Evolutionary conservation across 1,140 invertebrate species (phyloP).

Genomic region (Drosophila tropicalis): DNA sequence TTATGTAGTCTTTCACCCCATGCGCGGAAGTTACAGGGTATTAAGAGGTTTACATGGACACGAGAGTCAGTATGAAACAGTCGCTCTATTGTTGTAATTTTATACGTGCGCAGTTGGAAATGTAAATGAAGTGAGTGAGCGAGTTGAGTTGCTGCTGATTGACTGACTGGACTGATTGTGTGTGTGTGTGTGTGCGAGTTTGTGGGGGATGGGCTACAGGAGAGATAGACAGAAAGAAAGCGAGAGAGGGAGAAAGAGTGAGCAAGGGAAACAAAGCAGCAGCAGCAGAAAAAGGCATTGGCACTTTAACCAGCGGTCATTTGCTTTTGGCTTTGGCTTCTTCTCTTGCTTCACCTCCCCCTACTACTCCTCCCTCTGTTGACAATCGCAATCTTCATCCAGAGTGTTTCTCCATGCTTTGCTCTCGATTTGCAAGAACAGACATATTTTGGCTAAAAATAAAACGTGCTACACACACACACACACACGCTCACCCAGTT

Average conservation of each 20-base stretch:
- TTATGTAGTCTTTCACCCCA: not conserved
- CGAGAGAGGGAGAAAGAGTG: conserved; percentile 20
- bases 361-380: conserved; percentile 13
- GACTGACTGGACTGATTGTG: not conserved
- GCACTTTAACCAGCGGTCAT: conserved; percentile 66
- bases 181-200: conserved; percentile 3
- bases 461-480: conserved; percentile 55
- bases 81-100: conserved; percentile 56
- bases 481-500: conserved; percentile 17
- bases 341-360: not conserved
- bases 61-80: not conserved
- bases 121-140: conserved; percentile 56
- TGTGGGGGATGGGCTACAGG: conserved; percentile 9
- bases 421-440: conserved; percentile 71
- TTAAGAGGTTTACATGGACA: conserved; percentile 14
- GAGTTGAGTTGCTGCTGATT: not conserved
- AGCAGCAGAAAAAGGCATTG: conserved; percentile 45
- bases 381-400: conserved; percentile 15
- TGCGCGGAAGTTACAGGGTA: not conserved
- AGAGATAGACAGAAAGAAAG: conserved; percentile 25
- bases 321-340: conserved; percentile 56
- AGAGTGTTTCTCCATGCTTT: conserved; percentile 35
- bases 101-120: conserved; percentile 76
- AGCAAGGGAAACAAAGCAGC: not conserved
- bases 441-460: conserved; percentile 70